These are phyloP conservation scores for Oeneis ivallda DNA, from an alignment of 2,888 invertebrate species.

Conservation along the genomic window DNA sequence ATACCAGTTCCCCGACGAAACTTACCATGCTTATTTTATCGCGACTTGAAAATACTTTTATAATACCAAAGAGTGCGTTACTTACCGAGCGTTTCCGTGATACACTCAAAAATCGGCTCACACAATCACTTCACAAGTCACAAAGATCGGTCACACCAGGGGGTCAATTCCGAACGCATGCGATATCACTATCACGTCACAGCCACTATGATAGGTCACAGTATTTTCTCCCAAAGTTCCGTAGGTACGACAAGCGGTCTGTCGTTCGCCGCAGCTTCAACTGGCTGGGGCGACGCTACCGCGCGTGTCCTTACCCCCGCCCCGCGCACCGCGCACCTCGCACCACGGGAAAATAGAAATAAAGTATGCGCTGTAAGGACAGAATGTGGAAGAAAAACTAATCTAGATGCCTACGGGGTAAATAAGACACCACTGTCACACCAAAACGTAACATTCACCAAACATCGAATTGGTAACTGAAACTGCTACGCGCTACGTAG, in stretches of 20 bases:
- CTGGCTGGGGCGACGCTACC: constrained; percentile 78
- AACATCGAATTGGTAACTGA: not conserved
- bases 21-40: constrained; percentile 16
- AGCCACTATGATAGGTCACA: constrained; percentile 63
- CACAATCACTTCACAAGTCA: constrained; percentile 63
- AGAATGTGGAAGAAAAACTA: constrained; percentile 68
- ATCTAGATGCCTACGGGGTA: constrained; percentile 35
- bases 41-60: constrained; percentile 4
- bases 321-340: constrained; percentile 67
- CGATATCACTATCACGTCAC: constrained; percentile 64
- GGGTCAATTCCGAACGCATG: constrained; percentile 56
- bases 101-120: constrained; percentile 39
- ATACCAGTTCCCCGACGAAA: constrained; percentile 46
- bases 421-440: constrained; percentile 21
- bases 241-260: constrained; percentile 55
- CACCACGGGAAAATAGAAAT: constrained; percentile 78
- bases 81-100: constrained; percentile 56
- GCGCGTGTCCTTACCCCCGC: constrained; percentile 70
- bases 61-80: constrained; percentile 33
- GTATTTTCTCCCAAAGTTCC: constrained; percentile 47
- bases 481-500: not conserved
- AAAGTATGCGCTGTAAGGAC: constrained; percentile 77
- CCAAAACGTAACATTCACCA: not conserved
- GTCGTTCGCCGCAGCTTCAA: constrained; percentile 67
- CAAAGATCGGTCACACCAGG: constrained; percentile 54